These are phyloP conservation scores for Andrena chrysosceles DNA, from an alignment of 2,888 invertebrate species.

Conservation along the genomic window DNA sequence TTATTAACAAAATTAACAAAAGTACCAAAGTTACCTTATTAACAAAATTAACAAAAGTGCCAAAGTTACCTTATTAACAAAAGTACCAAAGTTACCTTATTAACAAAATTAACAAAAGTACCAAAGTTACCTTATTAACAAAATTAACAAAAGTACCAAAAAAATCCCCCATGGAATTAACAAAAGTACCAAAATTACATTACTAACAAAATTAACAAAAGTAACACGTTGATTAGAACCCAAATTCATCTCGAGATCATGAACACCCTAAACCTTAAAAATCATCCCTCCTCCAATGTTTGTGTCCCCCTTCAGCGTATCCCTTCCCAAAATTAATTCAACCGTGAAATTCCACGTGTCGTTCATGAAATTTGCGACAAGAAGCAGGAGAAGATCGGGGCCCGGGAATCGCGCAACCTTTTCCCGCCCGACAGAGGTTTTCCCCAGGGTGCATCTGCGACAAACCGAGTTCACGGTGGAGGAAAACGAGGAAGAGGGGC, in stretches of 20 bases:
- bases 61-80: no score
- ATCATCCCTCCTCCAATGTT: not conserved
- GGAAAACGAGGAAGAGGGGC: not conserved
- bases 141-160: no score
- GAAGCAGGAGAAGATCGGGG: not conserved
- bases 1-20: no score
- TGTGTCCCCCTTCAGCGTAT: not conserved
- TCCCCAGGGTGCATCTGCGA: constrained; percentile 32
- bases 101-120: no score
- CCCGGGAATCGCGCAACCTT: not conserved
- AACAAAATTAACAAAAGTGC: no score
- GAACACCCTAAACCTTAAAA: not conserved
- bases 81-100: no score
- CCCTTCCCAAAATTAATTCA: not conserved
- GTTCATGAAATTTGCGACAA: not conserved
- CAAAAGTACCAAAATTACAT: no score
- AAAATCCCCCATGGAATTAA: no score
- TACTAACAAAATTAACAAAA: no score
- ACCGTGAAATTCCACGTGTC: not conserved
- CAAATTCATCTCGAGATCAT: not conserved
- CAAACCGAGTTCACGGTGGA: constrained; percentile 15
- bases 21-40: no score
- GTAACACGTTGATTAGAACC: no score
- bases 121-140: no score
- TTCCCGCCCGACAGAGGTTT: constrained; percentile 15